Percentiles rank a stretch among this genome's conserved stretches.
Evolutionary conservation across 2,888 invertebrate genomes (phyloP).

Genomic region (Andricus quercusramuli): DNA sequence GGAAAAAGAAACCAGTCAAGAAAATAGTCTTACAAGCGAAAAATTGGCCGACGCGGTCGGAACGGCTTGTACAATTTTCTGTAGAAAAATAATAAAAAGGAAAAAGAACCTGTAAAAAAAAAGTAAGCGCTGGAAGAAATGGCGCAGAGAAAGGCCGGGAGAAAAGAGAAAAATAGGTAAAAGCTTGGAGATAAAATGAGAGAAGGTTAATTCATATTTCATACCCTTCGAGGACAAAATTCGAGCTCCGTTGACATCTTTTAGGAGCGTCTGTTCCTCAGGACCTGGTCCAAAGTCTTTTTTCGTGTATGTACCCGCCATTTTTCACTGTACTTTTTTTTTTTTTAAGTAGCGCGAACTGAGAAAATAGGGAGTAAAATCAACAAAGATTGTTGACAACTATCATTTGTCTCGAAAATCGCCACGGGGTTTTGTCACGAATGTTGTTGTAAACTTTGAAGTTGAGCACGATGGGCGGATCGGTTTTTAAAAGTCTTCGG

Average conservation of each 20-base stretch:
- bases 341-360: background rate
- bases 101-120: slow-evolving; percentile 44
- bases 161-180: background rate
- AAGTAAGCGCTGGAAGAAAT: background rate
- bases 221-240: slow-evolving; percentile 50
- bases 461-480: slow-evolving; percentile 26
- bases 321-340: slow-evolving; percentile 56
- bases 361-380: background rate
- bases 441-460: slow-evolving; percentile 14
- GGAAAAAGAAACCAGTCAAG: background rate
- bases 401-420: background rate
- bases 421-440: background rate
- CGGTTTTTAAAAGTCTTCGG: background rate
- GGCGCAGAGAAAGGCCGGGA: background rate
- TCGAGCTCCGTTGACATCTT: slow-evolving; percentile 68
- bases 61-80: slow-evolving; percentile 41
- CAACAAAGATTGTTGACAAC: background rate
- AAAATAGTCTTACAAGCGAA: slow-evolving; percentile 19
- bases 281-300: slow-evolving; percentile 74
- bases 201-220: background rate
- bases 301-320: slow-evolving; percentile 76
- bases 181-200: background rate
- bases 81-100: slow-evolving; percentile 31
- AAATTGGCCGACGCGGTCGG: background rate
- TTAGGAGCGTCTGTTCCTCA: slow-evolving; percentile 75